Conservation (phyloP, 2,797 vertebrate species). For the Gobio occitaniae region DNA sequence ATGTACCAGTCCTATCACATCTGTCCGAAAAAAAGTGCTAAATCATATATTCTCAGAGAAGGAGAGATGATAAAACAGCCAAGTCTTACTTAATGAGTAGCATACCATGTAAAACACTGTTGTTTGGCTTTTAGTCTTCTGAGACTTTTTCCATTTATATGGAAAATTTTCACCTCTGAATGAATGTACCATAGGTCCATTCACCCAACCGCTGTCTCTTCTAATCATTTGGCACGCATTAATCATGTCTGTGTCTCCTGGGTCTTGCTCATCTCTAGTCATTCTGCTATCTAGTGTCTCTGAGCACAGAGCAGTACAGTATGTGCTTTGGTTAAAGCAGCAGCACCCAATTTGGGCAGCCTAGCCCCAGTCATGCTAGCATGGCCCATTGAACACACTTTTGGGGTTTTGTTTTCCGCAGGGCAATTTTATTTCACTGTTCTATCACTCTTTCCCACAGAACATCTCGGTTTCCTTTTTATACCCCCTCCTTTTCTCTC, state of each 20-base stretch:
- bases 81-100: not conserved
- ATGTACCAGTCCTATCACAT: not conserved
- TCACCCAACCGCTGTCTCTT: constrained; percentile 72
- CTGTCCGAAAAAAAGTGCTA: not conserved
- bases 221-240: constrained; percentile 73
- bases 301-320: constrained; percentile 27
- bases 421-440: constrained; percentile 37
- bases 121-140: constrained; percentile 37
- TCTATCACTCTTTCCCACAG: constrained; percentile 22
- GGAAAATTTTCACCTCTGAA: constrained; percentile 68
- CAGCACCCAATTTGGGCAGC: constrained; percentile 16
- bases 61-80: not conserved
- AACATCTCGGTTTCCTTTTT: constrained; percentile 59
- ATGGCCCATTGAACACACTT: constrained; percentile 47
- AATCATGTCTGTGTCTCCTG: constrained; percentile 72
- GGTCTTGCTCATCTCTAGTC: constrained; percentile 55
- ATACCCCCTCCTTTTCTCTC: constrained; percentile 34
- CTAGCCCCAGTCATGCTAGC: constrained; percentile 3
- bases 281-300: constrained; percentile 28
- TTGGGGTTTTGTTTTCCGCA: constrained; percentile 39
- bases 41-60: not conserved
- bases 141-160: constrained; percentile 69
- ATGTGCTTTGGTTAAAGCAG: constrained; percentile 24
- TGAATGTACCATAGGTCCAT: constrained; percentile 78
- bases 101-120: not conserved